Evolutionary conservation across 2,113 vertebrate genomes (phyloP).

Genomic region (Talpa occidentalis): DNA sequence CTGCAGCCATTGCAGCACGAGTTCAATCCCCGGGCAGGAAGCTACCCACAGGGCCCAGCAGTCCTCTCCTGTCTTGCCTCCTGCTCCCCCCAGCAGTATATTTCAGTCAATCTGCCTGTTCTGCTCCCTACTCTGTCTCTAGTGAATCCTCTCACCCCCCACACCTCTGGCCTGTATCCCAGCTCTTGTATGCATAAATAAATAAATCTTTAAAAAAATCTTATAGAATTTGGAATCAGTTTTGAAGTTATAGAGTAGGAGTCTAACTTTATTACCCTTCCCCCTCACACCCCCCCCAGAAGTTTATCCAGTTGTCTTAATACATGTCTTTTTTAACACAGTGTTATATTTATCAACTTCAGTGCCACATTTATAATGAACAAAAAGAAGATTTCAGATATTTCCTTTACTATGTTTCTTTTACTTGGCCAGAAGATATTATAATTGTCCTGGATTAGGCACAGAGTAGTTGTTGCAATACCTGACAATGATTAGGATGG

Average conservation of each 20-base stretch:
- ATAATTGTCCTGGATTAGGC: neutral
- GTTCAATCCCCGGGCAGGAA: no score
- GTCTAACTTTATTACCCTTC: neutral
- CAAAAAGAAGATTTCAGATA: neutral
- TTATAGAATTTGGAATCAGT: neutral
- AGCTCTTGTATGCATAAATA: no score
- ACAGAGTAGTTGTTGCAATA: neutral
- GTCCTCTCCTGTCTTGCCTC: no score
- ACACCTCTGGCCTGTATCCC: no score
- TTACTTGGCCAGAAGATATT: neutral
- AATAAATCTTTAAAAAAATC: no score
- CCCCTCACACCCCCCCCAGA: neutral
- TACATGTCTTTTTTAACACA: neutral
- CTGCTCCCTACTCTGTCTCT: no score
- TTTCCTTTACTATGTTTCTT: neutral
- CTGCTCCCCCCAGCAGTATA: no score
- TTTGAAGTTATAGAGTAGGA: neutral
- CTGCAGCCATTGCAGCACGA: no score
- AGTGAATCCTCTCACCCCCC: no score
- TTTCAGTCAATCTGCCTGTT: no score
- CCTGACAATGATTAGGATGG: neutral
- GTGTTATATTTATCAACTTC: neutral
- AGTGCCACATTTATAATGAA: neutral
- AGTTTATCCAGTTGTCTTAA: neutral
- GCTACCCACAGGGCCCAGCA: no score